Base-by-base conservation (phyloP, 2,113 vertebrate species). In the Apaloderma vittatum region DNA sequence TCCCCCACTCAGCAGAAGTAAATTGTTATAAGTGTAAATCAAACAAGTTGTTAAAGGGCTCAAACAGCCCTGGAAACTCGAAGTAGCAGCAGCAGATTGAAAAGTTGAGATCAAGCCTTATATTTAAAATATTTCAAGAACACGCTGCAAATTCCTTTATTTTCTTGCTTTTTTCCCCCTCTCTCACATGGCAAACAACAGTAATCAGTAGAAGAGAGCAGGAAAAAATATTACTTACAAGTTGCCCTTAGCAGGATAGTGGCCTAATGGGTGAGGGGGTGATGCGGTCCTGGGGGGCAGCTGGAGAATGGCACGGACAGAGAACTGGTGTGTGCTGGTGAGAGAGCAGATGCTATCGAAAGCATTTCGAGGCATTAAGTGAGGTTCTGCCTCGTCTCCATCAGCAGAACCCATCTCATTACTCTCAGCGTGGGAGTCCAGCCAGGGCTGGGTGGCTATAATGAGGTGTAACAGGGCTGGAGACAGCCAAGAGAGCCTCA, bases 1-100 rank as follows among this genome's bases (percentile, higher is more conserved):
- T 70, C 1, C 15, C 36, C 18, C 30, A 32, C 65, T 9, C 61
- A 93, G 73, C 58, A 94, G 82, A 82, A 96, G 80, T 82, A 93
- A 94, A 93, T 94, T n/a, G 12, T 93, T 87, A 29, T 65, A 92
- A 82, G 72, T 84, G 45, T 93, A 92, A 97, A 96, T 93, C 91
- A 97, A 88, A 84, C 86, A 90, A 66, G 54, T 95, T 96, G 92
- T 95, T 96, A 83, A 83, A 94, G 82, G 66, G 45, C 49, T 91
- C 55, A 83, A 88, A 95, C 48, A 58, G 51, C 59, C 74, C 93
- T 75, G 58, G 94, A 97, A 96, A 94, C 80, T 90, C 74, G 78
- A 91, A 66, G 85, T 72, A 77, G 73, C 66, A 87, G 76, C 57
- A 89, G 62, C 58, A 86, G 66, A 79, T 94, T 57, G 71, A 87